Percentiles rank a stretch among this genome's conserved stretches.
Evolutionary conservation across 1,140 invertebrate species (phyloP).

Genomic region (Hesperophylax magnus): DNA sequence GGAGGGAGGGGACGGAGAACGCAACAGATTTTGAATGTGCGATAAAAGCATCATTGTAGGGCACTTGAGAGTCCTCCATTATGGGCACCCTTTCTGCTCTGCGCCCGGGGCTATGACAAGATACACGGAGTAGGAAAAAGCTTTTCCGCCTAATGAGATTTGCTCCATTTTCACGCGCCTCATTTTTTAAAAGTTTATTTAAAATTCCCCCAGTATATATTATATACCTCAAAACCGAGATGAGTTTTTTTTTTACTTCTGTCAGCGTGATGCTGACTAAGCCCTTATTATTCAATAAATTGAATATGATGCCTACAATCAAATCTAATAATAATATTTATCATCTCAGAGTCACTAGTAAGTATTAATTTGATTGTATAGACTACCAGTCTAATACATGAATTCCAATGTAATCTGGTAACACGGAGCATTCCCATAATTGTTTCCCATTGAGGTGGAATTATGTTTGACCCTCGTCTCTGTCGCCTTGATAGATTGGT

Average conservation of each 20-base stretch:
- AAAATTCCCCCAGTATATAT: not conserved
- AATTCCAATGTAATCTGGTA: not conserved
- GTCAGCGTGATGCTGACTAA: no score
- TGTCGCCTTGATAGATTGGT: slow-evolving; percentile 36
- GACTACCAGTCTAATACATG: no score
- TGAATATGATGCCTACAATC: no score
- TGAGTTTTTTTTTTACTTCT: no score
- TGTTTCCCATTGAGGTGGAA: slow-evolving; percentile 27
- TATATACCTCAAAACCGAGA: no score
- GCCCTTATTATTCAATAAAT: no score
- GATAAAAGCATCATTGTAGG: slow-evolving; percentile 40
- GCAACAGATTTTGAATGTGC: slow-evolving; percentile 46
- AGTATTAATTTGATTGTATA: not conserved
- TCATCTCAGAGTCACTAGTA: no score
- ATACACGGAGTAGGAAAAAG: slow-evolving; percentile 1
- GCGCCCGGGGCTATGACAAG: not conserved
- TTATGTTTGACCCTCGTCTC: slow-evolving; percentile 36
- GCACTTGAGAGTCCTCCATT: slow-evolving; percentile 42
- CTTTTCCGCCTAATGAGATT: slow-evolving; percentile 32
- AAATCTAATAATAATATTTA: no score
- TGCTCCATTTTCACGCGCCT: not conserved
- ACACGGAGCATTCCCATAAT: slow-evolving; percentile 15
- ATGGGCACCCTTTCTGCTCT: not conserved
- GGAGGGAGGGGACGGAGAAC: not conserved
- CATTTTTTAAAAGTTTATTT: not conserved